These are phyloP conservation scores for Anagrus nilaparvatae DNA, from an alignment of 1,140 invertebrate species.

Conservation along the genomic window DNA sequence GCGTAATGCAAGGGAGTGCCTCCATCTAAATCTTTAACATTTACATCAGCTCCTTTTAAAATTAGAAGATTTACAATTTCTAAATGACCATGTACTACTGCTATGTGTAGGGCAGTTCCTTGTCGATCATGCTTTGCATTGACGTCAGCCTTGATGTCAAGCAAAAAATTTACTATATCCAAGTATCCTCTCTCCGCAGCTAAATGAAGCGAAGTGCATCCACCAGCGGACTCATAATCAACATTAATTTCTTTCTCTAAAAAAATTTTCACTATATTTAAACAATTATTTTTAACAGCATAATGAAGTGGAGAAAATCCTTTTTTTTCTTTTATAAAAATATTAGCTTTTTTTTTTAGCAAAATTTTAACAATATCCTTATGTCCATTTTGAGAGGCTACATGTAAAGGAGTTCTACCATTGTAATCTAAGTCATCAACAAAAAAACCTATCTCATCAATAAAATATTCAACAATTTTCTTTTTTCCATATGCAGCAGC, in stretches of 20 bases:
- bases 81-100: neutral
- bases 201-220: neutral
- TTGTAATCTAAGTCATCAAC: neutral
- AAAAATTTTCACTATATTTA: neutral
- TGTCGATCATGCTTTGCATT: neutral
- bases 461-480: neutral
- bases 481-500: neutral
- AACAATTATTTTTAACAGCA: neutral
- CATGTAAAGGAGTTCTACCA: neutral
- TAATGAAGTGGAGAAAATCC: neutral
- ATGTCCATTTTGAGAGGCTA: neutral
- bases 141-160: neutral
- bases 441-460: neutral
- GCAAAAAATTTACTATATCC: neutral
- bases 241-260: neutral
- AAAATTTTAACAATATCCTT: constrained; percentile 1
- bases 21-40: constrained; percentile 4
- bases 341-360: neutral
- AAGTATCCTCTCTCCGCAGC: neutral
- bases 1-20: constrained; percentile 16
- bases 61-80: constrained; percentile 16
- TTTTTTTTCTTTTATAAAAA: no score
- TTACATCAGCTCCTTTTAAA: constrained; percentile 15
- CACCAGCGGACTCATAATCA: neutral
- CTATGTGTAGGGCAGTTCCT: neutral